Base-by-base conservation (phyloP, 2,113 vertebrate genomes). In the Nymphicus hollandicus region DNA sequence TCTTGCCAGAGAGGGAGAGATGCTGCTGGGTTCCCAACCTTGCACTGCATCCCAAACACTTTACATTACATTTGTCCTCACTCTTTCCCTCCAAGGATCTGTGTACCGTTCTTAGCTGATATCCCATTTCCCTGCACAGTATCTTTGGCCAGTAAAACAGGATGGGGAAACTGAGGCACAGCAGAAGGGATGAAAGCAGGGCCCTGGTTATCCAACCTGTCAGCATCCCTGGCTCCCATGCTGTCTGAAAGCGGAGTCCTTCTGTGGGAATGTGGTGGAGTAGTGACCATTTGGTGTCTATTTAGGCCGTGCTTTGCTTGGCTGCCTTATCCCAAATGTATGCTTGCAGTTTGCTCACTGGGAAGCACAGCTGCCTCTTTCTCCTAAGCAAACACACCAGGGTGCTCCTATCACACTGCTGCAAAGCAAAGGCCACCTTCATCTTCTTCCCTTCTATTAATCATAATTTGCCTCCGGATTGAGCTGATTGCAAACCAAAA, bases 351-450 rank as follows among this genome's bases (percentile, higher is more conserved):
- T 95, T 82, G 81, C 94, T 91, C 37, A 12, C 78, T 31, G 65
- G 86, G 81, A 92, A 94, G 55, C 88, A 56, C 19, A 43, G n/a
- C 72, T 81, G 9, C 83, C 65, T 12, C 66, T 69, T 70, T 95
- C 86, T 76, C n/a, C 43, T 90, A 63, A n/a, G 86, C 94, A 92
- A 88, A 81, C 85, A 47, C 70, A 87, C 73, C 71, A 28, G 53
- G 72, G 69, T 73, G 93, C 64, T 90, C 69, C 80, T 88, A 84
- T 86, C 96, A 95, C 86, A 93, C 91, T 96, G 79, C 94, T 94
- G 91, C 86, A 96, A 96, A 97, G 91, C 76, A 95, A 96, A 96
- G 94, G 82, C 93, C 91, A 95, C 95, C 92, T 81, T 64, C 74
- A 80, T 47, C 64, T 73, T 9, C 79, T 82, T 95, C 76, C 60